phyloP scores from a whole-genome alignment of 1,140 invertebrate genomes.

The Eupeodes corollae region DNA sequence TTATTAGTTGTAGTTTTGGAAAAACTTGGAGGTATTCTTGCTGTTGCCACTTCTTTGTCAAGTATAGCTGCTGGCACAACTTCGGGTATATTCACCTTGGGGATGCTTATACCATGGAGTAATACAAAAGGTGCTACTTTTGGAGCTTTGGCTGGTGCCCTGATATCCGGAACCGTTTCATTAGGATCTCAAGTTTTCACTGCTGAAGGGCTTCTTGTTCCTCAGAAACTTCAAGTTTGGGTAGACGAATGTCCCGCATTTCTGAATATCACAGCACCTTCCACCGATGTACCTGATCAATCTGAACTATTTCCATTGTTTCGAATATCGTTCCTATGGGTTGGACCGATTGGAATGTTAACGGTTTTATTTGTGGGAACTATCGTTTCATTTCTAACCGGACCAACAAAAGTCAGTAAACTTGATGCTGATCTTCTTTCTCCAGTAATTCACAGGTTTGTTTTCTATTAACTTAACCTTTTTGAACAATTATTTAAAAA shows the following conservation, averaged over 20 bases:
- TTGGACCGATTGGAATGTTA: conserved; percentile 53
- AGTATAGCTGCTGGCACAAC: conserved; percentile 74
- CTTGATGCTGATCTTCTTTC: conserved; percentile 50
- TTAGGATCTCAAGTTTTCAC: conserved; percentile 43
- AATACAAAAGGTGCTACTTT: conserved; percentile 53
- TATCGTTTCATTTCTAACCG: conserved; percentile 55
- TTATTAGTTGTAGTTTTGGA: conserved; percentile 57
- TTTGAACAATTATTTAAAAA: background rate
- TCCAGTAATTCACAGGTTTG: conserved; percentile 44
- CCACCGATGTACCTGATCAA: conserved; percentile 35
- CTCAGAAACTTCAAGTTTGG: conserved; percentile 37
- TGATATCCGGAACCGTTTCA: conserved; percentile 45
- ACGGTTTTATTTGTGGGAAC: conserved; percentile 54
- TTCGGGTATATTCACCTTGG: conserved; percentile 74
- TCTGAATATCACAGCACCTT: conserved; percentile 18
- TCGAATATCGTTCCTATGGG: conserved; percentile 64
- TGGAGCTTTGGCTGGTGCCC: conserved; percentile 45
- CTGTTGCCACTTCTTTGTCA: conserved; percentile 66
- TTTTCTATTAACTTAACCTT: background rate
- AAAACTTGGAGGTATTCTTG: conserved; percentile 58
- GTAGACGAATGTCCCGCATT: conserved; percentile 29
- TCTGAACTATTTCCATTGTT: conserved; percentile 54
- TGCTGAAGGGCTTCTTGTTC: conserved; percentile 34
- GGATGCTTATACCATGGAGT: conserved; percentile 73
- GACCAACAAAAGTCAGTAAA: conserved; percentile 43